These are phyloP conservation scores for Callospermophilus lateralis DNA, from an alignment of 2,113 vertebrate genomes.

Conservation along the genomic window DNA sequence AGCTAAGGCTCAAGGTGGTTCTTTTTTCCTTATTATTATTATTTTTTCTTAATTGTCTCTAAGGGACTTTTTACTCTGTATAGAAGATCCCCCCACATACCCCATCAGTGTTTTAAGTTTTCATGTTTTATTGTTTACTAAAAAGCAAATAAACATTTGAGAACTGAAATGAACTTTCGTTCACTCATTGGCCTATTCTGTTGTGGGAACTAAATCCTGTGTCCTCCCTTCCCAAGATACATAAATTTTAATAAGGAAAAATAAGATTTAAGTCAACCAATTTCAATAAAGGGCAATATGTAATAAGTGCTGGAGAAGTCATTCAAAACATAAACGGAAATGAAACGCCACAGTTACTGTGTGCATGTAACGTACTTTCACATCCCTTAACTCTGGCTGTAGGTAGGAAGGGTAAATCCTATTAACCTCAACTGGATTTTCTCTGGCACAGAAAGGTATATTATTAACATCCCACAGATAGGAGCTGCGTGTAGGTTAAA, in stretches of 20 bases:
- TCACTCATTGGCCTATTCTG: background rate
- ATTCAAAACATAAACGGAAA: background rate
- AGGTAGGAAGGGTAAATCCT: background rate
- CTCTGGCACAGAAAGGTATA: background rate
- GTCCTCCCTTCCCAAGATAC: background rate
- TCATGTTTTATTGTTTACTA: background rate
- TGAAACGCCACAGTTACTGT: background rate
- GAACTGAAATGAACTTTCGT: background rate
- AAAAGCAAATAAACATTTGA: conserved; percentile 33
- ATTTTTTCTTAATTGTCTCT: background rate
- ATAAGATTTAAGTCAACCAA: background rate
- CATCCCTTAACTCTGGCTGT: background rate
- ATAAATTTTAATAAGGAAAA: background rate
- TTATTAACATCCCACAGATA: background rate
- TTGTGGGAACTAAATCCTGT: background rate
- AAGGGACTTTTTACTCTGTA: background rate
- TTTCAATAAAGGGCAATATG: background rate
- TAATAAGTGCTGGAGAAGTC: background rate
- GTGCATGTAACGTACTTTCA: background rate
- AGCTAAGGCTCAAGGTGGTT: background rate
- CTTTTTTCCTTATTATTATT: background rate
- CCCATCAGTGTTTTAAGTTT: background rate
- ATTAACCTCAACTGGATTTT: background rate
- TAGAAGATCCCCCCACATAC: background rate
- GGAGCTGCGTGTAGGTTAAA: background rate